phyloP scores from a whole-genome alignment of 1,140 invertebrate genomes.

The Cheumatopsyche charites region DNA sequence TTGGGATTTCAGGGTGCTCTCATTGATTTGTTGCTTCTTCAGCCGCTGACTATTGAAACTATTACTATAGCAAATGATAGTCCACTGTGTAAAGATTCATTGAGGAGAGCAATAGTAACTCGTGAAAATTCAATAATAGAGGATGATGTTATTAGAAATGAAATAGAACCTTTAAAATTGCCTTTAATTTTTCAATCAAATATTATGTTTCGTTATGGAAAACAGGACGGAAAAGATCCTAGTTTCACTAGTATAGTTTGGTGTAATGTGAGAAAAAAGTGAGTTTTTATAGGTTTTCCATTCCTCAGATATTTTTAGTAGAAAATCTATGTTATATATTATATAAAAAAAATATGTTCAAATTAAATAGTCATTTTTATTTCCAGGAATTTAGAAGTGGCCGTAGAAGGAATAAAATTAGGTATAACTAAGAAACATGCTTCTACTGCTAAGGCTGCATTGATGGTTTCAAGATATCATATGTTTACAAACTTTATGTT shows the following conservation, averaged over 20 bases:
- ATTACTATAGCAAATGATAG: conserved; percentile 74
- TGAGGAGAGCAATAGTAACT: conserved; percentile 69
- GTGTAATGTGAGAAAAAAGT: conserved; percentile 59
- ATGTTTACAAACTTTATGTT: conserved; percentile 66
- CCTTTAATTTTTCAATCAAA: conserved; percentile 54
- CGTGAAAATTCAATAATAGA: conserved; percentile 42
- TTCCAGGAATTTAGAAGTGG: conserved; percentile 72
- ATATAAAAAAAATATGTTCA: background rate
- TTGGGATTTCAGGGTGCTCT: conserved; percentile 84
- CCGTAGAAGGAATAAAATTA: conserved; percentile 79
- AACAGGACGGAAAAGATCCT: conserved; percentile 57
- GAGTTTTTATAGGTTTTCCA: conserved; percentile 46
- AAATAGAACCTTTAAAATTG: conserved; percentile 42
- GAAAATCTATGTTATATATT: conserved; percentile 3
- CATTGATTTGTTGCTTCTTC: conserved; percentile 69
- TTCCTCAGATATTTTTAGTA: conserved; percentile 19
- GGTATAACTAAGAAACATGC: conserved; percentile 79
- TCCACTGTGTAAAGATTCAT: conserved; percentile 67
- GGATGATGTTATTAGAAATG: conserved; percentile 51
- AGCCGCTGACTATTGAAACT: conserved; percentile 73
- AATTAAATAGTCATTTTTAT: conserved; percentile 32
- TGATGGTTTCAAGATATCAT: conserved; percentile 70
- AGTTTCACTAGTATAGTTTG: conserved; percentile 69
- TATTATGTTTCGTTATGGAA: conserved; percentile 56
- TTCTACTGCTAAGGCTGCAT: conserved; percentile 58